These are phyloP conservation scores for Zoanthus sociatus DNA, from an alignment of 92 coral and sea anemone species.

Conservation along the genomic window DNA sequence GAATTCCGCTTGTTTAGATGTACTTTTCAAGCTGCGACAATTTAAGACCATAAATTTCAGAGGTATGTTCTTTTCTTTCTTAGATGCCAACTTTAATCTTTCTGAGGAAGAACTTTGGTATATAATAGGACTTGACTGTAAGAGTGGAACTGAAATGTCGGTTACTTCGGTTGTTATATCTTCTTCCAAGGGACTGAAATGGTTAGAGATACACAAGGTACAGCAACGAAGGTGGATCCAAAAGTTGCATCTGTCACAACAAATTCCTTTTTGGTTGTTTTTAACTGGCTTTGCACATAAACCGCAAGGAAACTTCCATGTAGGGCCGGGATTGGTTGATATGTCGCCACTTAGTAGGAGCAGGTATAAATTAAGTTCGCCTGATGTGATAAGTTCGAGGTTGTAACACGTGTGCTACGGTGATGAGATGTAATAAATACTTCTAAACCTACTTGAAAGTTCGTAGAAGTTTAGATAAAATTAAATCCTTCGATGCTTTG, in stretches of 20 bases:
- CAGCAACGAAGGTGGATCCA: conserved; percentile 56
- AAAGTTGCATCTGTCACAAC: conserved; percentile 47
- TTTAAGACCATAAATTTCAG: conserved; percentile 38
- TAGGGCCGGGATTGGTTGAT: conserved; percentile 56
- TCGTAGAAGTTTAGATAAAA: conserved; percentile 44
- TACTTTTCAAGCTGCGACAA: conserved; percentile 46
- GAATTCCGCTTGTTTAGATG: conserved; percentile 49
- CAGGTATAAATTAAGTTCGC: conserved; percentile 35
- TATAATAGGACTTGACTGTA: conserved; percentile 38
- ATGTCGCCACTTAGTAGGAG: conserved; percentile 57
- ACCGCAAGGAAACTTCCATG: conserved; percentile 56
- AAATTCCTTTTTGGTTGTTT: conserved; percentile 55
- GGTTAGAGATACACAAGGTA: conserved; percentile 41
- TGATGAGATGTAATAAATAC: conserved; percentile 46
- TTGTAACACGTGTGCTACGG: conserved; percentile 48
- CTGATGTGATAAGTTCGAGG: conserved; percentile 33
- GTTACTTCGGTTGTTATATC: conserved; percentile 32
- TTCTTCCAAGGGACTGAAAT: conserved; percentile 40
- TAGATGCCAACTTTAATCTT: neutral
- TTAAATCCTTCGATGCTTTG: conserved; percentile 39
- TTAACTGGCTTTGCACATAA: conserved; percentile 49
- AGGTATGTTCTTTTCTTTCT: conserved; percentile 36
- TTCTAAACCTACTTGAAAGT: conserved; percentile 45
- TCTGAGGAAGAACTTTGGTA: conserved; percentile 1
- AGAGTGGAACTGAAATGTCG: conserved; percentile 17